Conservation (phyloP, 2,888 invertebrate genomes). For the Pristionchus fissidentatus region DNA sequence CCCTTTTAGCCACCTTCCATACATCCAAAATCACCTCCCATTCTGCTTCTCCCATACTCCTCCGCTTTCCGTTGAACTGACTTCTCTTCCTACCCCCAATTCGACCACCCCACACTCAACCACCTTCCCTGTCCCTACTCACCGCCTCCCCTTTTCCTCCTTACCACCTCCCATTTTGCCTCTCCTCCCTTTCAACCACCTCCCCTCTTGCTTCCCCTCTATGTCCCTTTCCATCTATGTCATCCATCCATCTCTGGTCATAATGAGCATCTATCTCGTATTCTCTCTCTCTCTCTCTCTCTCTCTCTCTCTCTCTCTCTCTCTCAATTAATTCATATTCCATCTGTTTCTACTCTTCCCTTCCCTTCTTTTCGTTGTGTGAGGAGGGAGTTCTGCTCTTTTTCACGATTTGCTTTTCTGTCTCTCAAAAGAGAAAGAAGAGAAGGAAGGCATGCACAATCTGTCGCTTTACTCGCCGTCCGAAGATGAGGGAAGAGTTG, state of each 20-base stretch:
- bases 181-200: neutral
- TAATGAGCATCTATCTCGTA: neutral
- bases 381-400: no score
- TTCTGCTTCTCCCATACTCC: no score
- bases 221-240: neutral
- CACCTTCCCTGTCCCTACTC: neutral
- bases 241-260: conserved; percentile 8
- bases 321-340: conserved; percentile 41
- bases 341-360: neutral
- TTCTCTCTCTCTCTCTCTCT: neutral
- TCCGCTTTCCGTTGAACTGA: no score
- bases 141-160: neutral
- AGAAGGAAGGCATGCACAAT: no score
- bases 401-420: no score
- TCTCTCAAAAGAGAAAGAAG: no score
- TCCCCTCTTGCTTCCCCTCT: neutral
- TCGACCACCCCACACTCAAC: no score
- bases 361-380: conserved; percentile 40
- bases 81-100: no score
- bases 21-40: no score
- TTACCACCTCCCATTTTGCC: neutral
- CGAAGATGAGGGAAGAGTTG: no score
- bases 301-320: conserved; percentile 19
- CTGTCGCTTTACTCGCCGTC: no score
- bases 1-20: neutral